Conservation (phyloP, 1,140 invertebrate genomes). For the Brachystomella parvula region DNA sequence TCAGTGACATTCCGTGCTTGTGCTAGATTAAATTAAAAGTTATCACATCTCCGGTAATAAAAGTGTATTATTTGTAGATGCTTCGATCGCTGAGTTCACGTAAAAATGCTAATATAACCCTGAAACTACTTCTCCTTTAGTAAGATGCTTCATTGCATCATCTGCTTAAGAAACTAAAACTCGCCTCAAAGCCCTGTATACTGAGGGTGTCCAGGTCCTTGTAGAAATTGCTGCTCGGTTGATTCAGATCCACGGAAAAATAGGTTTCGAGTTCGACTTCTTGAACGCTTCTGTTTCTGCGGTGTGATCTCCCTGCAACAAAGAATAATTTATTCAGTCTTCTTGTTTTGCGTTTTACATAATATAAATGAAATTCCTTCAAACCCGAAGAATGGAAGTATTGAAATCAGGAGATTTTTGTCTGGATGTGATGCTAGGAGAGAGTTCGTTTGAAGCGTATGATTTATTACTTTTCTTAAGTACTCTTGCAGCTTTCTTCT, state of each 20-base stretch:
- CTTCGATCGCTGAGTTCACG: too few relatives aligned
- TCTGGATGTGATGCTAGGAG: slow-evolving; percentile 58
- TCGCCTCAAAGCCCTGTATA: slow-evolving; percentile 7
- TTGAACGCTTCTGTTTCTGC: slow-evolving; percentile 14
- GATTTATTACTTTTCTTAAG: slow-evolving; percentile 64
- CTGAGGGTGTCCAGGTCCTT: slow-evolving; percentile 7
- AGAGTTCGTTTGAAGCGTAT: slow-evolving; percentile 56
- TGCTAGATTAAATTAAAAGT: too few relatives aligned
- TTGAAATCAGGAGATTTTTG: slow-evolving; percentile 59
- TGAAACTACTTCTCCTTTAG: too few relatives aligned
- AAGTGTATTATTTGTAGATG: too few relatives aligned
- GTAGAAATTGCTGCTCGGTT: background rate
- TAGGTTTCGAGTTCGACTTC: slow-evolving; percentile 16
- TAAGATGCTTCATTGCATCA: slow-evolving; percentile 10
- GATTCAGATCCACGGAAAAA: slow-evolving; percentile 16
- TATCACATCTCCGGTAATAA: too few relatives aligned
- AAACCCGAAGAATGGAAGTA: slow-evolving; percentile 76
- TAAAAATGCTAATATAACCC: too few relatives aligned
- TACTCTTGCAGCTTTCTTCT: slow-evolving; percentile 67
- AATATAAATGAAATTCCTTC: background rate
- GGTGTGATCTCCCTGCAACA: background rate
- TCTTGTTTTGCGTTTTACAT: too few relatives aligned
- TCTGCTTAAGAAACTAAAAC: slow-evolving; percentile 1
- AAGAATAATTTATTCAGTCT: too few relatives aligned
- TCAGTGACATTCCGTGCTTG: too few relatives aligned